phyloP scores from a whole-genome alignment of 1,140 invertebrate species.

The Bombus superbus region DNA sequence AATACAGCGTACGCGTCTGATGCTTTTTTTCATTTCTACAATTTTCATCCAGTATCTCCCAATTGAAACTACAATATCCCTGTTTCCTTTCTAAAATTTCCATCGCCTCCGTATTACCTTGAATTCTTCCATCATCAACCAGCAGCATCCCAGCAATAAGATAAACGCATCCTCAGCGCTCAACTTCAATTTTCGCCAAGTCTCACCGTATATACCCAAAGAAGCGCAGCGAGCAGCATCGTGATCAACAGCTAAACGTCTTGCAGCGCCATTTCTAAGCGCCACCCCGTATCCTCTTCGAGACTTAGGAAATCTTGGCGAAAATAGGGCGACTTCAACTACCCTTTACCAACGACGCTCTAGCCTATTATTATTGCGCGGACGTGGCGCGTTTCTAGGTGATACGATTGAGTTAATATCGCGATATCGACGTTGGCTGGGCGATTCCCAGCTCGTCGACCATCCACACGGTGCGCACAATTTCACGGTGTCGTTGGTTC shows the following conservation, averaged over 20 bases:
- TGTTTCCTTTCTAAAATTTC: background rate
- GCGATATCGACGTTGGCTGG: background rate
- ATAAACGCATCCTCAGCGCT: background rate
- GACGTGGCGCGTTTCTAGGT: background rate
- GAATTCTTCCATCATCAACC: too few species aligned
- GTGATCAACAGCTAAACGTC: too few species aligned
- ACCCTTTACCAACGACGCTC: background rate
- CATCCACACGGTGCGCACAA: background rate
- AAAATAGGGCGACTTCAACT: background rate
- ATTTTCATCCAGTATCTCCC: background rate
- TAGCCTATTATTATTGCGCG: background rate
- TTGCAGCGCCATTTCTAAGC: background rate
- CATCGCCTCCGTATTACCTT: background rate
- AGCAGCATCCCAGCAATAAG: background rate
- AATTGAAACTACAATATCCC: background rate
- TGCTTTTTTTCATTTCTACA: too few species aligned
- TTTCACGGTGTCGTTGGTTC: background rate
- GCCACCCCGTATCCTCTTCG: background rate
- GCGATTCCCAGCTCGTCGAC: background rate
- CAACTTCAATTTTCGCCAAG: background rate
- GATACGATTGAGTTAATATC: conserved; percentile 33
- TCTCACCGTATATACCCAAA: background rate
- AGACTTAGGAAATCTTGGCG: background rate
- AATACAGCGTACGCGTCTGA: background rate
- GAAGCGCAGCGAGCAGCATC: too few species aligned